Evolutionary conservation across 2,113 vertebrate species (phyloP), one percentile per base, ranked within the genome.

Genomic region (Ammodytes dubius): DNA sequence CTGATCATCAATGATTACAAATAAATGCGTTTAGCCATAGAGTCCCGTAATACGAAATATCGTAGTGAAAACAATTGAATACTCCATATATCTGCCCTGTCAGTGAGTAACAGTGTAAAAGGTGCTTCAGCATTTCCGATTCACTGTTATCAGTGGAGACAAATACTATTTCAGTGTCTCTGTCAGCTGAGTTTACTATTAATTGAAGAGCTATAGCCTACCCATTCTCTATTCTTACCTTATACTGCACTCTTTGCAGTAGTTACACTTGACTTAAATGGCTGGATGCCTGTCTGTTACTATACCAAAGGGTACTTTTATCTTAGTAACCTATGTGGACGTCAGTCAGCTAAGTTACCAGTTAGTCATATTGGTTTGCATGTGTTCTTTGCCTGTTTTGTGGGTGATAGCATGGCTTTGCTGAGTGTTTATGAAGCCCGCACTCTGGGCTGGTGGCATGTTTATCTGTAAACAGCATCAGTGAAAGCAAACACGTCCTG

Each of bases 381-480:
- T 79, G 50, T 77, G 37, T 67, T 87, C 27, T 73, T 78, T 87
- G 56, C 53, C 45, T n/a, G 74, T 84, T 73, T 27, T 56, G 7
- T 64, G 74, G 74, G 59, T 83, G 64, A 87, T 77, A 69, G 71
- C 60, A 77, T 77, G 46, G 67, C 27, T 66, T 68, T 74, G 70
- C 47, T 83, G 83, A 87, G 84, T 89, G 73, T 93, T 91, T 91
- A 87, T 84, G 67, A 81, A 90, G 84, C 86, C 59, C 56, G 72
- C 70, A 45, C 59, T 85, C 70, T 81, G 68, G 27, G 6, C 57
- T 82, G 59, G 13, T 77, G 58, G 27, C 14, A 49, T 93, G 88
- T 92, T 94, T 94, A 86, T 84, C 88, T 89, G 86, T 74, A 93
- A 94, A 93, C 82, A 89, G 79, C 53, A 6, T 72, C 58, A 70